Evolutionary conservation across 2,888 invertebrate genomes (phyloP), one percentile per base, ranked within the genome.

Genomic region (Microdon myrmicae): DNA sequence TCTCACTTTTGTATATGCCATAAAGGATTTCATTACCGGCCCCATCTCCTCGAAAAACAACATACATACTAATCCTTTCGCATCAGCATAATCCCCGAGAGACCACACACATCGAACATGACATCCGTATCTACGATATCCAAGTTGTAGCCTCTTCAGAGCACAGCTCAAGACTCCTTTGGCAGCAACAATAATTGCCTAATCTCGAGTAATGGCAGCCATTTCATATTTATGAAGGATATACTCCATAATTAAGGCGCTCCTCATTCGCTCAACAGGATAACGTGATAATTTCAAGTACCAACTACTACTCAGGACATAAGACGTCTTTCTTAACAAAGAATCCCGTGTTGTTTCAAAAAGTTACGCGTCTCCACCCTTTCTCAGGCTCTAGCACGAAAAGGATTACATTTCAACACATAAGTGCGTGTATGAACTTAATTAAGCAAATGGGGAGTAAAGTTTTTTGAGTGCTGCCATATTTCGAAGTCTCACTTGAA

Each of bases 191-290:
- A 64, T 64, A 64, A 64, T 64, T 64, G 64, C 58, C 64, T 64
- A 58, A 53, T 64, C 51, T 51, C 37, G 17, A 58, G 51, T 64
- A 64, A 64, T 58, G 64, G 64, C 58, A 64, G 58, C 64, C 64
- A 64, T 64, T 64, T 64, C 64, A 64, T 64, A 64, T 64, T 64
- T 64, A 64, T 64, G 64, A 64, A 64, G 58, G 58, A 64, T 64
- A 29, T 58, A 47, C 34, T 64, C 58, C 64, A 64, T 58, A 64
- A 64, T 64, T 64, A 64, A 64, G 64, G 64, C 47, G 64, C 64
- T 58, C 29, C 34, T 39, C 20, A 38, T n/a, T 34, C 34, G 49
- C 31, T 51, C 58, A 45, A 32, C 22, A 41, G 56, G 56, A 56
- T 64, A 56, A 64, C 51, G 61, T 64, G 56, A 56, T 64, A 64